A percentile compares a stretch with the other conserved stretches of the same genome.
These are phyloP conservation scores for Hemaris fuciformis DNA, from an alignment of 2,888 invertebrate genomes.

Conservation along the genomic window DNA sequence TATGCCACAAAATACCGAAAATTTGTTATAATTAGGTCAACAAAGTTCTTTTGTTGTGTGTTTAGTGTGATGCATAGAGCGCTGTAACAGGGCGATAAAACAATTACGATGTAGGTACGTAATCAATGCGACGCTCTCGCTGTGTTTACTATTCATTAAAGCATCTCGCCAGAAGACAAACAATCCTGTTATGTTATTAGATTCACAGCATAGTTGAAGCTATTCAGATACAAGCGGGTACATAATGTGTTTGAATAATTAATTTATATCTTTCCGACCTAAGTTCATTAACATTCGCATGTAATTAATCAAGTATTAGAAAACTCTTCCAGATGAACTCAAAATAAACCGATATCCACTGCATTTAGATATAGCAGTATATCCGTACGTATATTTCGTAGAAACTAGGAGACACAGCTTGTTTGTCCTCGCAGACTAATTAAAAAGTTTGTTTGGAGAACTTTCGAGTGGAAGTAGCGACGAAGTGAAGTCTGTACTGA, in stretches of 20 bases:
- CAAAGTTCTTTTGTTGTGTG: neutral
- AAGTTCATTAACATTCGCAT: neutral
- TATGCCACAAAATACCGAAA: neutral
- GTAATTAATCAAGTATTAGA: neutral
- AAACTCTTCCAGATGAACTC: neutral
- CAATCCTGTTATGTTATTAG: conserved; percentile 69
- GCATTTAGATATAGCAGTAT: conserved; percentile 49
- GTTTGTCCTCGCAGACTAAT: conserved; percentile 80
- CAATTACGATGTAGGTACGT: conserved; percentile 51
- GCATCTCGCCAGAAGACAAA: conserved; percentile 69
- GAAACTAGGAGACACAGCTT: conserved; percentile 72
- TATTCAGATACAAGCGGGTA: conserved; percentile 40
- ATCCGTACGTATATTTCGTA: conserved; percentile 53
- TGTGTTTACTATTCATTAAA: conserved; percentile 77
- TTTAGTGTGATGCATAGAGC: neutral
- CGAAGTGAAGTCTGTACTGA: conserved; percentile 60
- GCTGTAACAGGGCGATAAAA: conserved; percentile 33
- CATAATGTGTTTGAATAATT: conserved; percentile 47
- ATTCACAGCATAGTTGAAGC: conserved; percentile 58
- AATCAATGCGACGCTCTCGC: conserved; percentile 43
- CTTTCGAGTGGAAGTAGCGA: conserved; percentile 63
- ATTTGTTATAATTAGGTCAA: neutral
- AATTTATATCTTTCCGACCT: conserved; percentile 26
- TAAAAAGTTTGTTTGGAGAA: conserved; percentile 78
- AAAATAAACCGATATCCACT: conserved; percentile 12